These are phyloP conservation scores for Arnoldichthys spilopterus DNA, from an alignment of 2,797 vertebrate species.

Conservation along the genomic window DNA sequence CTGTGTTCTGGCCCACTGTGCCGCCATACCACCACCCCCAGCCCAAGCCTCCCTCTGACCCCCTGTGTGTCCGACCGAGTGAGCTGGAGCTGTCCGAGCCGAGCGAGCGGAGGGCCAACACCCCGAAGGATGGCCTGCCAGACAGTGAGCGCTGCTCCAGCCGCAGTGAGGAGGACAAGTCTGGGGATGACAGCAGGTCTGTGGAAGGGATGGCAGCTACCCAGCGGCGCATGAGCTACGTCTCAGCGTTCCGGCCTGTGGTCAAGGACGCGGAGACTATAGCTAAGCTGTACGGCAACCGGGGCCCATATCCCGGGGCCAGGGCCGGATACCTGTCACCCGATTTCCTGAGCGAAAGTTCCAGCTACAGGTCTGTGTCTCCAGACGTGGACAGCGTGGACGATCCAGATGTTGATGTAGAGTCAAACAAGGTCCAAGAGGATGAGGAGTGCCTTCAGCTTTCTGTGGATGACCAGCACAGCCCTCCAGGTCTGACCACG, in stretches of 20 bases:
- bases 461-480: constrained; percentile 71
- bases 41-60: constrained; percentile 81
- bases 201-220: constrained; percentile 68
- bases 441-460: constrained; percentile 82
- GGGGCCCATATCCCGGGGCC: constrained; percentile 79
- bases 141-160: constrained; percentile 83
- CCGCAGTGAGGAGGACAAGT: constrained; percentile 81
- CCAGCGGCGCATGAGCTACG: constrained; percentile 88
- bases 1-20: constrained; percentile 94
- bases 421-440: constrained; percentile 86
- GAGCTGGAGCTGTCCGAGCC: constrained; percentile 79
- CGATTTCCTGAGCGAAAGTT: constrained; percentile 93
- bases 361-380: constrained; percentile 92
- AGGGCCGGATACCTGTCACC: constrained; percentile 87
- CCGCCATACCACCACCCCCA: constrained; percentile 87
- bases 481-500: constrained; percentile 62
- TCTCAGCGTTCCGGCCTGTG: constrained; percentile 95
- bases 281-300: constrained; percentile 91
- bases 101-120: constrained; percentile 79
- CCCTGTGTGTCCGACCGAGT: constrained; percentile 70
- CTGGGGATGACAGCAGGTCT: constrained; percentile 80
- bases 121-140: constrained; percentile 76
- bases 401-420: constrained; percentile 94
- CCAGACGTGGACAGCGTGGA: constrained; percentile 91
- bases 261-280: constrained; percentile 95